A percentile compares a stretch with the other conserved stretches of the same genome.
Conservation (phyloP, 2,797 vertebrate genomes). For the Euphonia xanthogaster region DNA sequence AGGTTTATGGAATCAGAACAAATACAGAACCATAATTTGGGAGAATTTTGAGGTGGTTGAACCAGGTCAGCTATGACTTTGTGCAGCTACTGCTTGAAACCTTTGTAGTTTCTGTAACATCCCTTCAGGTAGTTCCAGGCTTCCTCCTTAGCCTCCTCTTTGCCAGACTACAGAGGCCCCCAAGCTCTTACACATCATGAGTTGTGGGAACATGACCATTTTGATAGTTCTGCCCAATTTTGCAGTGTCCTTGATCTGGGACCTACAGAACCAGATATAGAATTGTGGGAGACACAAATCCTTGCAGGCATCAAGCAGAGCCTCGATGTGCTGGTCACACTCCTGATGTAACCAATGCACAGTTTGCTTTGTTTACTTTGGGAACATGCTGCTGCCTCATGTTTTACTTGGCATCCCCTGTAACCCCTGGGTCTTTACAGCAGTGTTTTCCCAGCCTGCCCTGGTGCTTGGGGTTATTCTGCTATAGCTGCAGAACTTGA, state of each 20-base stretch:
- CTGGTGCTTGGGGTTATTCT: background rate
- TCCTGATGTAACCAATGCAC: background rate
- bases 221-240: background rate
- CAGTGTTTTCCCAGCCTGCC: background rate
- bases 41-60: background rate
- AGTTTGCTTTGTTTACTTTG: constrained; percentile 14
- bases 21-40: background rate
- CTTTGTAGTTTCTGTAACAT: background rate
- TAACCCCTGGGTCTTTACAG: background rate
- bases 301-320: background rate
- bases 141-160: background rate
- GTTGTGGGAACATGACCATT: background rate
- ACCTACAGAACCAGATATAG: background rate
- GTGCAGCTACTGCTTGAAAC: background rate
- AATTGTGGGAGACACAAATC: background rate
- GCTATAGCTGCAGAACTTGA: background rate
- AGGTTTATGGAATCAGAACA: background rate
- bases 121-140: background rate
- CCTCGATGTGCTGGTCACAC: background rate
- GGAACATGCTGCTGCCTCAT: background rate
- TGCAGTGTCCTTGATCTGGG: background rate
- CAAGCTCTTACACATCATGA: background rate
- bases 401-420: constrained; percentile 12
- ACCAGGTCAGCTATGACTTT: background rate
- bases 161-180: background rate